Conservation (phyloP, 2,113 vertebrate species). For the Anthoscopus minutus region DNA sequence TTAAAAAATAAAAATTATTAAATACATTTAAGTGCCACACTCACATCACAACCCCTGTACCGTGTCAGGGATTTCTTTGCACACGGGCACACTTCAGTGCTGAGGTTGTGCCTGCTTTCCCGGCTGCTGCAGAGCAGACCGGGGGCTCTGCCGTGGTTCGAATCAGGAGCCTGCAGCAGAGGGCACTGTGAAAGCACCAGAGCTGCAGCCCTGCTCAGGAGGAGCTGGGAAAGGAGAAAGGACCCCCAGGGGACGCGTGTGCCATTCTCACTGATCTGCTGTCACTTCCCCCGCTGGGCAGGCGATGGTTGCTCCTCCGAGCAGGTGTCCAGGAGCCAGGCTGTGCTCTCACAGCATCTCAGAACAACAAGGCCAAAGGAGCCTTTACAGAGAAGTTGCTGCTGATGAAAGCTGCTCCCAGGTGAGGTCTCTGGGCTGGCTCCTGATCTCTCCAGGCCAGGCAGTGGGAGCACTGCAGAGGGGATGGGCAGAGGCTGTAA, state of each 20-base stretch:
- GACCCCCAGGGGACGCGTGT: accelerated
- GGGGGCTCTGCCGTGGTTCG: background rate
- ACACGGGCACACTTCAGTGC: too few relatives aligned
- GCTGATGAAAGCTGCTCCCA: accelerated
- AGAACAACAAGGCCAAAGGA: background rate
- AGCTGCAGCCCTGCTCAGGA: background rate
- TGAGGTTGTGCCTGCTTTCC: background rate
- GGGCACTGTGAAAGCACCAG: background rate
- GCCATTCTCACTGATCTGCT: background rate
- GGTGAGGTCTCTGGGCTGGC: background rate
- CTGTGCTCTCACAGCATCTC: background rate
- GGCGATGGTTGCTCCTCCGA: background rate
- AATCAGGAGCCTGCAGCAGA: background rate
- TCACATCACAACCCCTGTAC: background rate
- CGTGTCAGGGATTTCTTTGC: background rate
- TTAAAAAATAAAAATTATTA: background rate
- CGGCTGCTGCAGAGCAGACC: background rate
- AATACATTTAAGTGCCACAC: background rate
- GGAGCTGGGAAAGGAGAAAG: background rate
- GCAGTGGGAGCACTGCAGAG: background rate
- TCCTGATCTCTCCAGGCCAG: background rate
- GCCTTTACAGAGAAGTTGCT: background rate
- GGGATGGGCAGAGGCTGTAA: background rate
- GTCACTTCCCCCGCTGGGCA: background rate
- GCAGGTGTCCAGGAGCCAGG: background rate